Conservation (phyloP, 2,888 invertebrate species). For the Thecophora atra region DNA sequence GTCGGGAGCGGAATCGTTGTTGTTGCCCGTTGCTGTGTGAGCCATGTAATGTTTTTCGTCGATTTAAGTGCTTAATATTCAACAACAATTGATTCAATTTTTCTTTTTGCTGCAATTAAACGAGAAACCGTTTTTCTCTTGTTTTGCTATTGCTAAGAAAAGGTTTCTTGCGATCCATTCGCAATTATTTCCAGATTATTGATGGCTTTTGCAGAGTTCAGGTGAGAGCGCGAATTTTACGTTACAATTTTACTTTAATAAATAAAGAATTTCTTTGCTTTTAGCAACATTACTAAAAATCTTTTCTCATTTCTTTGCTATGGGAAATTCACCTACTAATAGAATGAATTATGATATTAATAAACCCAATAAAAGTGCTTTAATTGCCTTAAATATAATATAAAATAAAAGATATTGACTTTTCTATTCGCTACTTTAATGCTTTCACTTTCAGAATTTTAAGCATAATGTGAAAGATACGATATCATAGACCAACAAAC, state of each 20-base stretch:
- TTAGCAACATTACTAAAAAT: too few relatives aligned
- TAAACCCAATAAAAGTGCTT: too few relatives aligned
- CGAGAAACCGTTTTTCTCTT: constrained; percentile 1
- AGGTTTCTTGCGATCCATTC: background rate
- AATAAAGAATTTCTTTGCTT: too few relatives aligned
- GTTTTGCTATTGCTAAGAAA: background rate
- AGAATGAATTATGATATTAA: too few relatives aligned
- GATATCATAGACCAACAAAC: too few relatives aligned
- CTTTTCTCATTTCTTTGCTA: too few relatives aligned
- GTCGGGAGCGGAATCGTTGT: constrained; percentile 1
- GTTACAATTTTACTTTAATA: background rate
- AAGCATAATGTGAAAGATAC: too few relatives aligned
- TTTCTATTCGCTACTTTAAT: too few relatives aligned
- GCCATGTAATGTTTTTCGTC: background rate
- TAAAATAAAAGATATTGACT: too few relatives aligned
- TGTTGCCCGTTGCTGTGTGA: background rate
- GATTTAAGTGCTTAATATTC: constrained; percentile 12
- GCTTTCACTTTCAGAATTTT: too few relatives aligned
- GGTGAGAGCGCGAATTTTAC: background rate
- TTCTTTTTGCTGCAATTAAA: constrained; percentile 8
- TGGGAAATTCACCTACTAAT: too few relatives aligned
- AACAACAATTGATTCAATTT: background rate
- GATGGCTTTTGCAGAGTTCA: background rate
- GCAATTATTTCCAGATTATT: constrained; percentile 26
- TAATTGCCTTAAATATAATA: too few relatives aligned